A percentile compares a stretch with the other conserved stretches of the same genome.
These are phyloP conservation scores for Nerophis lumbriciformis DNA, from an alignment of 2,113 vertebrate species.

Conservation along the genomic window DNA sequence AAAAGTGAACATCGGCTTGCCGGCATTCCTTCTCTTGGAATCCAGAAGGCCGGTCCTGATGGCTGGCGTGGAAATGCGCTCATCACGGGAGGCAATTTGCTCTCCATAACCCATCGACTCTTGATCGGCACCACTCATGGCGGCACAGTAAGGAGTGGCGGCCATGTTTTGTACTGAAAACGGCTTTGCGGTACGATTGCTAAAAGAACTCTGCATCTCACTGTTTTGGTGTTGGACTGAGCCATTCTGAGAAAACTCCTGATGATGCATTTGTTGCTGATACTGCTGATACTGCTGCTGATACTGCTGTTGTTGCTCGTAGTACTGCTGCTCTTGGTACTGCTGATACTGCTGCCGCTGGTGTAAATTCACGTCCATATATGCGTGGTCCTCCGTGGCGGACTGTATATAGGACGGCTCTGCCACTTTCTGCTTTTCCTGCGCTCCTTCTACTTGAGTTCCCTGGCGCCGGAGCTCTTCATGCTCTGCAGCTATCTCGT, in stretches of 20 bases:
- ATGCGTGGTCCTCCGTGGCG: slow-evolving; percentile 71
- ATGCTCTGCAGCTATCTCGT: slow-evolving; percentile 88
- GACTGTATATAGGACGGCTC: slow-evolving; percentile 65
- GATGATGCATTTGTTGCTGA: slow-evolving; percentile 58
- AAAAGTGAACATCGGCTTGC: slow-evolving; percentile 95
- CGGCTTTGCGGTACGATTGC: slow-evolving; percentile 84
- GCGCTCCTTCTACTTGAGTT: slow-evolving; percentile 63
- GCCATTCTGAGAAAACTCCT: slow-evolving; percentile 74
- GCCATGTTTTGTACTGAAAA: slow-evolving; percentile 73
- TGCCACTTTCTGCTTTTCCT: slow-evolving; percentile 60
- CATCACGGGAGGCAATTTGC: slow-evolving; percentile 90
- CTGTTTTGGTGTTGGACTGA: slow-evolving; percentile 64
- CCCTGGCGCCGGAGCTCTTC: slow-evolving; percentile 80
- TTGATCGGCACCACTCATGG: slow-evolving; percentile 69
- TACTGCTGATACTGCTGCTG: slow-evolving; percentile 38
- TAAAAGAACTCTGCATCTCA: slow-evolving; percentile 66
- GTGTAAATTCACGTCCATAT: slow-evolving; percentile 73
- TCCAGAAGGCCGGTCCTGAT: slow-evolving; percentile 86
- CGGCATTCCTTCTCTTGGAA: slow-evolving; percentile 73
- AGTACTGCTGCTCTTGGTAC: slow-evolving; percentile 32
- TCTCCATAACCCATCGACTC: slow-evolving; percentile 77
- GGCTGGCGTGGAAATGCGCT: slow-evolving; percentile 90
- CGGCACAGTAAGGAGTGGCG: slow-evolving; percentile 71
- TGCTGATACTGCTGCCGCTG: slow-evolving; percentile 59
- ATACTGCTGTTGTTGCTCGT: slow-evolving; percentile 25